Base-by-base conservation (phyloP, 2,797 vertebrate species). In the Gymnothorax javanicus region DNA sequence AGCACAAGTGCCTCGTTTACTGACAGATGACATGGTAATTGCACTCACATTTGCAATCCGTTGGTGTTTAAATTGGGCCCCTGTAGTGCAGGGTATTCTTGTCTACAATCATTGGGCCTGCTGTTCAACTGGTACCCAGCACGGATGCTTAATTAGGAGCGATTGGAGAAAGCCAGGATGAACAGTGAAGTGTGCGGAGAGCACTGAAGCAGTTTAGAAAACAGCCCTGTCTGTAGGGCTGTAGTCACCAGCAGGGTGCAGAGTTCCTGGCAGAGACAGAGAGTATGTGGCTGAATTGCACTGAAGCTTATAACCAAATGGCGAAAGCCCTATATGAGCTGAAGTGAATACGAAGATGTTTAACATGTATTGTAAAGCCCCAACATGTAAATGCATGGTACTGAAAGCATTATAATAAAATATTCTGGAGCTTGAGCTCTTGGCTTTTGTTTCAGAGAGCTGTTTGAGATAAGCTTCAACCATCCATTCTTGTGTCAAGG, bases 1-100 rank as follows among this genome's bases (percentile, higher is more conserved):
- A 97, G 92, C 90, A 94, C 93, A 95, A 96, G 94, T 93, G 94
- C 91, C 90, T 95, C 93, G 89, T 95, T 95, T 91, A 95, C 93
- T 89, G 0, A 50, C 90, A 90, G 92, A 91, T 91, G 89, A 91
- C 92, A 93, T 91, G 92, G 91, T 92, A 96, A 96, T 96, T 96
- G 92, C 89, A 33, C 94, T 95, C 93, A 92, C 93, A 93, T 94
- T 94, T 93, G 69, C 94, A 94, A 91, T 82, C 94, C 93, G 88
- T 58, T 91, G 93, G 93, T 93, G 95, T 96, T 95, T 94, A 93
- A 95, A 95, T 84, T 73, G 59, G 67, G 82, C 52, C 59, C 87
- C 59, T 33, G 82, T 75, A 62, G 85, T 82, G 82, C 33, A 52
- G 64, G 67, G 15, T 62, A 7, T 81, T 84, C 84, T 84, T 85